A percentile compares a stretch with the other conserved stretches of the same genome.
These are phyloP conservation scores for Heliothis subflexa DNA, from an alignment of 1,140 invertebrate species.

Conservation along the genomic window DNA sequence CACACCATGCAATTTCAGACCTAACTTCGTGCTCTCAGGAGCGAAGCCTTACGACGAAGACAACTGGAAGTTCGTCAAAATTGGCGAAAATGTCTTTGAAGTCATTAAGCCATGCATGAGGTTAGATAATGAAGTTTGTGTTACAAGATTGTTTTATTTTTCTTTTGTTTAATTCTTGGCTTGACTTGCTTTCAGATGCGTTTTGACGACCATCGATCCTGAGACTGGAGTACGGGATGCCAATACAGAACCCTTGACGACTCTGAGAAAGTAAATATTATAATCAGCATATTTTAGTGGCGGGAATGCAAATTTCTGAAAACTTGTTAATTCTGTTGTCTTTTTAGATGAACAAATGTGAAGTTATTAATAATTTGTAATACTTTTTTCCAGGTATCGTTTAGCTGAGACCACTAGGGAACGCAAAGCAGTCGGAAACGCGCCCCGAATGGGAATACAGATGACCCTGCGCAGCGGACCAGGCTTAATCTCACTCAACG, in stretches of 20 bases:
- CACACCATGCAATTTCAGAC: conserved; percentile 87
- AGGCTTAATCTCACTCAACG: conserved; percentile 67
- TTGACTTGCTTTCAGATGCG: conserved; percentile 79
- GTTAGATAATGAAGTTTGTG: conserved; percentile 52
- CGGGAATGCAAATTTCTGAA: too few relatives aligned
- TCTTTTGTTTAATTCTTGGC: background rate
- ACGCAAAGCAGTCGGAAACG: conserved; percentile 60
- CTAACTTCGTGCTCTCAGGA: conserved; percentile 90
- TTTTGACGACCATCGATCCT: conserved; percentile 89
- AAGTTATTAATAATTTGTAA: too few relatives aligned
- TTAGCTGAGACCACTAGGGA: conserved; percentile 58
- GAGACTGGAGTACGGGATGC: conserved; percentile 86
- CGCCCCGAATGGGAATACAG: conserved; percentile 78
- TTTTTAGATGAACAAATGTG: too few relatives aligned
- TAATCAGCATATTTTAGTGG: background rate
- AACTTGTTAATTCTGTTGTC: too few relatives aligned
- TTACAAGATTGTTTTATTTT: background rate
- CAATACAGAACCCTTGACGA: conserved; percentile 87
- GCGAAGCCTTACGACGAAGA: conserved; percentile 89
- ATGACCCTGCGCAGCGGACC: conserved; percentile 73
- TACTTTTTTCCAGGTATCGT: conserved; percentile 71
- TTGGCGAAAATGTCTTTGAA: conserved; percentile 88
- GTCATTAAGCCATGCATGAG: conserved; percentile 89
- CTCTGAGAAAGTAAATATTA: conserved; percentile 71
- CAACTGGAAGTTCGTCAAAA: conserved; percentile 90